These are phyloP conservation scores for Noctuana brunneofusca DNA, from an alignment of 2,888 invertebrate genomes.

Conservation along the genomic window DNA sequence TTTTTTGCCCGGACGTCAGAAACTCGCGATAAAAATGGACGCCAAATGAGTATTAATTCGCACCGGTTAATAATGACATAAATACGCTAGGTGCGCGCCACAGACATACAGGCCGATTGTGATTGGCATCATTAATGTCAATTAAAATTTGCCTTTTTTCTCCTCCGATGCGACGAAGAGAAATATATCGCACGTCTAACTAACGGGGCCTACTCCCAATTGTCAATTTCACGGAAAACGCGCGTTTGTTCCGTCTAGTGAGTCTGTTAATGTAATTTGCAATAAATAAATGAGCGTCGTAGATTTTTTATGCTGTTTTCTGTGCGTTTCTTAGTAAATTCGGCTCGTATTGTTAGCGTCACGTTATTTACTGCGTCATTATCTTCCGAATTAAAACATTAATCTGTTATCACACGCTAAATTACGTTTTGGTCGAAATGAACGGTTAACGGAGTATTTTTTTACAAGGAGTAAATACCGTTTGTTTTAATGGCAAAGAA, in stretches of 20 bases:
- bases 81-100: slow-evolving; percentile 70
- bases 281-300: slow-evolving; percentile 3
- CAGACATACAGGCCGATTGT: slow-evolving; percentile 58
- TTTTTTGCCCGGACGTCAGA: slow-evolving; percentile 63
- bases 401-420: slow-evolving; percentile 33
- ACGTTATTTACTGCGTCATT: slow-evolving; percentile 25
- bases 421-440: slow-evolving; percentile 19
- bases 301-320: slow-evolving; percentile 11
- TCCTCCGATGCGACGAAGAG: neutral
- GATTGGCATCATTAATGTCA: slow-evolving; percentile 34
- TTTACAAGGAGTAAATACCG: slow-evolving; percentile 22
- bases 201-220: neutral
- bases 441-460: slow-evolving; percentile 3
- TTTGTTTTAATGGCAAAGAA: slow-evolving; percentile 24
- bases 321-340: slow-evolving; percentile 2
- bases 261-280: slow-evolving; percentile 16
- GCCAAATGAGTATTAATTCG: slow-evolving; percentile 81
- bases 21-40: slow-evolving; percentile 73
- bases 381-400: slow-evolving; percentile 31
- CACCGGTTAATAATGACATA: slow-evolving; percentile 82
- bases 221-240: slow-evolving; percentile 7
- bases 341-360: slow-evolving; percentile 22
- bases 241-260: neutral
- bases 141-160: slow-evolving; percentile 31
- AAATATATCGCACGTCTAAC: slow-evolving; percentile 12